Conservation (phyloP, 2,113 vertebrate species). For the Mobula hypostoma region DNA sequence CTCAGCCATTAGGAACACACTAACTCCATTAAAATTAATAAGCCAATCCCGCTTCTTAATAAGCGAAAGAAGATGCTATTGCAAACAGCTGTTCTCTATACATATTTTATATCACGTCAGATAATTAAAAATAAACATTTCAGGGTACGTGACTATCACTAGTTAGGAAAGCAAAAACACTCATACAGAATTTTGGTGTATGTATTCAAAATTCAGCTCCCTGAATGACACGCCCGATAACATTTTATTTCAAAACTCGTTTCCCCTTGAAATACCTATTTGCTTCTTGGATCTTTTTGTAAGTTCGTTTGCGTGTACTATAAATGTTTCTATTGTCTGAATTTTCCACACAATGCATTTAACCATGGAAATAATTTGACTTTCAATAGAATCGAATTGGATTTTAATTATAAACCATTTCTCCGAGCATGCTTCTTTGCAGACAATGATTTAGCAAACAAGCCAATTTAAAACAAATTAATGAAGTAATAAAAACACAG, state of each 20-base stretch:
- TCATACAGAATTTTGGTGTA: conserved; percentile 28
- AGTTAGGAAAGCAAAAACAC: conserved; percentile 68
- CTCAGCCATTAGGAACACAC: background rate
- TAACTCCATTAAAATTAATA: conserved; percentile 43
- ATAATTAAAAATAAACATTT: conserved; percentile 89
- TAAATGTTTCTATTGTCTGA: background rate
- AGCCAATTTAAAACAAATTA: background rate
- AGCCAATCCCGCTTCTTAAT: conserved; percentile 51
- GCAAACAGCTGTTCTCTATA: conserved; percentile 85
- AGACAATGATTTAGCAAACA: background rate
- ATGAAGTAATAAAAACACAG: background rate
- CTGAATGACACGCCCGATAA: background rate
- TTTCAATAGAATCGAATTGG: background rate
- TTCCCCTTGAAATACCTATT: background rate
- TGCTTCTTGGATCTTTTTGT: background rate
- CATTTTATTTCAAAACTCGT: background rate
- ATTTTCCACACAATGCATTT: background rate
- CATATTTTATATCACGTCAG: conserved; percentile 85
- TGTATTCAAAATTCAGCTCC: background rate
- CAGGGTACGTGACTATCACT: conserved; percentile 78
- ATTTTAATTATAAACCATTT: background rate
- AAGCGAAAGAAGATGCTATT: conserved; percentile 56
- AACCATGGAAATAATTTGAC: background rate
- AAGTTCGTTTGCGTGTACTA: background rate
- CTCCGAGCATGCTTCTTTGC: background rate